Evolutionary conservation across 2,113 vertebrate genomes (phyloP).

Genomic region (Melanerpes aurifrons): DNA sequence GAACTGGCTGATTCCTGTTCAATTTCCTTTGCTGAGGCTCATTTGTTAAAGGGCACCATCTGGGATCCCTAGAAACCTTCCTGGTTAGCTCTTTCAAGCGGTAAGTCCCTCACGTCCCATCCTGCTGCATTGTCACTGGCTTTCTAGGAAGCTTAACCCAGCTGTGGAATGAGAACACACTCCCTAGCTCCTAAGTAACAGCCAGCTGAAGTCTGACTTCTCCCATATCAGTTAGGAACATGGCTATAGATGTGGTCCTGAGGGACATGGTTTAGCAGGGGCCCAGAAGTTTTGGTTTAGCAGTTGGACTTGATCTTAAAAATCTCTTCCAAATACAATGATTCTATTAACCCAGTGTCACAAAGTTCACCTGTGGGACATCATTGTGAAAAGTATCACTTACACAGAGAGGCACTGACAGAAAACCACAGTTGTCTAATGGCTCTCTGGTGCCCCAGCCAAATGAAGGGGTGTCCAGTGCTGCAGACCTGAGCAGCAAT

Average conservation of each 20-base stretch:
- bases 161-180: not conserved
- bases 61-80: slow-evolving; percentile 41
- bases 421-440: not conserved
- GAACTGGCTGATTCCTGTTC: not conserved
- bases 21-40: not conserved
- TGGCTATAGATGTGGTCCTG: not conserved
- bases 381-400: not conserved
- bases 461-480: not conserved
- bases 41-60: not conserved
- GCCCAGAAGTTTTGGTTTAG: no score
- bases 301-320: no score
- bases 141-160: slow-evolving; percentile 35
- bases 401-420: not conserved
- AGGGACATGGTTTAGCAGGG: no score
- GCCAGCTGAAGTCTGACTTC: not conserved
- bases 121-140: not conserved
- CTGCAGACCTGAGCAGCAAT: not conserved
- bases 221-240: accelerated
- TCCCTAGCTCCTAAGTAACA: not conserved
- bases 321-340: no score
- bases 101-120: not conserved
- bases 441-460: not conserved
- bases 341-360: not conserved
- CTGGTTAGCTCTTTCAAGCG: not conserved
- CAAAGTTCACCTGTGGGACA: not conserved